phyloP scores from a whole-genome alignment of 2,797 vertebrate species.

The Coregonus suidteri region DNA sequence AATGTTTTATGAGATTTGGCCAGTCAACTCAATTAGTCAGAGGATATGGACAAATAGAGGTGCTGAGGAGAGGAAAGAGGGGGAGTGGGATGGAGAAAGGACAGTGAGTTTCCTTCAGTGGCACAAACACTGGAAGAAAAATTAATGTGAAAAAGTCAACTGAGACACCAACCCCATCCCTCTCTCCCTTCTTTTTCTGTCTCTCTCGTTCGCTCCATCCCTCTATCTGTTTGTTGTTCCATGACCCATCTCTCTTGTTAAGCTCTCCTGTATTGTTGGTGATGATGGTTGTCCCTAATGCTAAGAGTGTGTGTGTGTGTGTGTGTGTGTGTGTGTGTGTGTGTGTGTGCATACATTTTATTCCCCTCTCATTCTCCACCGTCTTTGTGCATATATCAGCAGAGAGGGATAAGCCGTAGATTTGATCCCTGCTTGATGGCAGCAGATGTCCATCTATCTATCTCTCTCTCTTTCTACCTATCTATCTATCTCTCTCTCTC shows the following conservation, averaged over 20 bases:
- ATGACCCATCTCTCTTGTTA: not conserved
- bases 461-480: too few species aligned
- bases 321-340: too few species aligned
- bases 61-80: too few species aligned
- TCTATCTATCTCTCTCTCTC: too few species aligned
- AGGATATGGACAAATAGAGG: too few species aligned
- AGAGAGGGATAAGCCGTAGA: slow-evolving; percentile 14
- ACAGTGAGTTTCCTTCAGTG: not conserved
- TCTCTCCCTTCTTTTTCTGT: too few species aligned
- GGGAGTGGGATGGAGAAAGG: too few species aligned
- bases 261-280: not conserved
- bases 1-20: not conserved
- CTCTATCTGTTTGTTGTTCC: not conserved
- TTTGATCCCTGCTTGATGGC: slow-evolving; percentile 19
- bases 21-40: not conserved
- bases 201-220: not conserved
- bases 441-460: slow-evolving; percentile 8
- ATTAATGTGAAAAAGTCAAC: too few species aligned
- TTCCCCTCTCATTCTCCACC: slow-evolving; percentile 29
- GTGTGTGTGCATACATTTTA: not conserved
- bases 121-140: not conserved
- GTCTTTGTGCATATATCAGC: slow-evolving; percentile 41
- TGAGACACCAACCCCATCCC: too few species aligned
- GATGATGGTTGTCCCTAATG: not conserved
- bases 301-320: not conserved